Evolutionary conservation across 2,797 vertebrate genomes (phyloP).

Genomic region (Novumbra hubbsi): DNA sequence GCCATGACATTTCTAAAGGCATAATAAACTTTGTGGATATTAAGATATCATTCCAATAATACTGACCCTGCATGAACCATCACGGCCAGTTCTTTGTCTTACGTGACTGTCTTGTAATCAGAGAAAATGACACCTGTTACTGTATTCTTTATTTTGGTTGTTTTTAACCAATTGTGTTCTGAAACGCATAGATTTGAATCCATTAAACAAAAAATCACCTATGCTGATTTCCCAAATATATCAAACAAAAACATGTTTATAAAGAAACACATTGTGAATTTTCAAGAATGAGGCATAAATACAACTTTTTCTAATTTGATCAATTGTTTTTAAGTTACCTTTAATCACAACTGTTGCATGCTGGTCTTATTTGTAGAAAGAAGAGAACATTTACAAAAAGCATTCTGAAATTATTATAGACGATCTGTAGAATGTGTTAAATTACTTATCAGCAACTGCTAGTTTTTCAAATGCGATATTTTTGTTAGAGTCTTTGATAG

Average conservation of each 20-base stretch:
- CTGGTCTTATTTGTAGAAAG: not conserved
- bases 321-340: not conserved
- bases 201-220: not conserved
- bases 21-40: not conserved
- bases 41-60: not conserved
- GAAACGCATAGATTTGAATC: not conserved
- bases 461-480: not conserved
- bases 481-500: not conserved
- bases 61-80: not conserved
- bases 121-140: not conserved
- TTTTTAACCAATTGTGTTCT: not conserved
- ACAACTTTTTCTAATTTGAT: not conserved
- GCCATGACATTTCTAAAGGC: not conserved
- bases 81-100: not conserved
- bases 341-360: not conserved
- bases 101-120: not conserved
- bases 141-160: not conserved
- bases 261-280: not conserved
- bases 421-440: not conserved
- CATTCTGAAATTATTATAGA: not conserved
- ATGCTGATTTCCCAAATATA: not conserved
- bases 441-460: not conserved
- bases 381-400: not conserved
- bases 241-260: too few species aligned
- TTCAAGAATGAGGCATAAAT: not conserved